Evolutionary conservation across 1,140 invertebrate genomes (phyloP), one percentile per base, ranked within the genome.

Genomic region (Anoplophora glabripennis): DNA sequence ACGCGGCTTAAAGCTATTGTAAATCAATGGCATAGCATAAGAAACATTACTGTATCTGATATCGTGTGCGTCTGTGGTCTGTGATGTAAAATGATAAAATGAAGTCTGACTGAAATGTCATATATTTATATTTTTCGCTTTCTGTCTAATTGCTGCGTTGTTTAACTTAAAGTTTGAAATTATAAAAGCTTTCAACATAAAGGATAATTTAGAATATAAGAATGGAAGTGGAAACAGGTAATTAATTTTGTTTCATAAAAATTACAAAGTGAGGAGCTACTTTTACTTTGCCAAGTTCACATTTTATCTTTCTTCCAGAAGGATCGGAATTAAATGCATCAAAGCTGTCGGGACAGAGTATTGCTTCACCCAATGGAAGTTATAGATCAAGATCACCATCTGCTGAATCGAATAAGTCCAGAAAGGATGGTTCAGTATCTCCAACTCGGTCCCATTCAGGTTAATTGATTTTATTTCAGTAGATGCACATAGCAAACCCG

Each of bases 361-460:
- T 41, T 48, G 53, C 54, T 33, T n/a, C 38, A 52, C 61, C 60
- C 5, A 58, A 21, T 15, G 17, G 38, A 52, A 18, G 65, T 70
- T 55, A 72, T 69, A 7, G 65, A 33, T 71, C 67, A n/a, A 45
- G 68, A 49, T 69, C 65, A 45, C 51, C 60, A 9, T 61, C 58
- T 36, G 44, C 42, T 4, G 49, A 47, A 35, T 40, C 49, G 15
- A 61, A 51, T 33, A 12, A 4, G 37, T 51, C 54, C 4, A 35
- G 46, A 12, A 51, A 56, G 3, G 17, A 42, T 9, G 52, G 56
- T 46, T 66, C 60, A 36, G 56, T 66, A 2, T 78, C 75, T n/a
- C 67, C 61, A 55, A 74, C 72, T 28, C 42, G 67, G 14, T 74
- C 69, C 15, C 68, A 72, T 28, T 28, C 21, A 28, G 21, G 21